Evolutionary conservation across 1,140 invertebrate species (phyloP), one percentile per base, ranked within the genome.

Genomic region (Probaryconus sp.): DNA sequence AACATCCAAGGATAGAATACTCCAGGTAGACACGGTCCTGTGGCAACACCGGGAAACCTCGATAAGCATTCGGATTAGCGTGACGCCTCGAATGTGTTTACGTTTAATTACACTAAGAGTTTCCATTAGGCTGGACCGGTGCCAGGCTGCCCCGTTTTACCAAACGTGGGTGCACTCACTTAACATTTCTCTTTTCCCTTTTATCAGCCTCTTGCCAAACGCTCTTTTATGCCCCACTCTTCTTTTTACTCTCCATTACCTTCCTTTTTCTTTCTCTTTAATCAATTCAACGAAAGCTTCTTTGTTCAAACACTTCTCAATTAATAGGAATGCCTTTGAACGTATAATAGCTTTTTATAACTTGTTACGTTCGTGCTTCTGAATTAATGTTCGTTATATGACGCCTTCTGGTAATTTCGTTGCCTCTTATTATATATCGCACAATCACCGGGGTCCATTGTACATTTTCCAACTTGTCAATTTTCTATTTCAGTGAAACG

Each of bases 31-130:
- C 78, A 81, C 45, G 67, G 77, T 69, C 71, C 79, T 80, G 82
- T 84, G 78, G 81, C 80, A 83, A 84, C 80, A 83, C 76, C 77
- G 76, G 75, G 76, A 65, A 71, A 79, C 81, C 81, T 82, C 80
- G 82, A 85, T 87, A 85, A 85, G 84, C 83, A 84, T 86, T 85
- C 74, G 80, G 86, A 87, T 85, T 85, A 87, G 85, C 80, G 79
- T 82, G 82, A 86, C 83, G 84, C 83, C 84, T 86, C 81, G 79
- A 82, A 87, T 83, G 85, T 87, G 84, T 87, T 88, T 88, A 88
- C 84, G 85, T 88, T 87, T 86, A 87, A 87, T 87, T 87, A 88
- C 83, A 81, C 85, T 86, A 86, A 88, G 85, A 88, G 85, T 86
- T 81, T 86, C 85, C 86, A 87, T 88, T 88, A 88, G 81, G 85